These are phyloP conservation scores for Latrodectus hesperus DNA, from an alignment of 2,888 invertebrate genomes.

Conservation along the genomic window DNA sequence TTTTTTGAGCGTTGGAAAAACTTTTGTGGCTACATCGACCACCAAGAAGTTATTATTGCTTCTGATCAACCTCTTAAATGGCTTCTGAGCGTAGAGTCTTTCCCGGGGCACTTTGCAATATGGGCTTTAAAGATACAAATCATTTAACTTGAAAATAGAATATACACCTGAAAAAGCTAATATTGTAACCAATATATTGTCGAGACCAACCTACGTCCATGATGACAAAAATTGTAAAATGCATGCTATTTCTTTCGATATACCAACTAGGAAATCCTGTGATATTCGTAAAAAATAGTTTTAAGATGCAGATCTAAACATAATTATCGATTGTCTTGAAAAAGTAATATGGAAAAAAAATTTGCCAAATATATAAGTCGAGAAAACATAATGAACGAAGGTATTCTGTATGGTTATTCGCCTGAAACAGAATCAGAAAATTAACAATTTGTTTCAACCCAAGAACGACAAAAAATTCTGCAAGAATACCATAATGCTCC, in stretches of 20 bases:
- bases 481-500: neutral
- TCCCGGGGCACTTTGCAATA: neutral
- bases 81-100: neutral
- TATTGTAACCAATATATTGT: neutral
- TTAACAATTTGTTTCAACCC: neutral
- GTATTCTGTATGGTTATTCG: neutral
- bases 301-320: neutral
- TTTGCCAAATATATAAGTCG: neutral
- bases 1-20: neutral
- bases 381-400: neutral
- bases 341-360: neutral
- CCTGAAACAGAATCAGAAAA: neutral
- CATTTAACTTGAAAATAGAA: neutral
- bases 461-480: neutral
- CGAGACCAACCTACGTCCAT: neutral
- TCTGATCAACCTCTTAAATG: conserved; percentile 9
- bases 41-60: neutral
- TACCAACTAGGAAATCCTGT: neutral
- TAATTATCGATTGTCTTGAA: neutral
- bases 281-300: neutral
- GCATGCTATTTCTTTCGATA: neutral
- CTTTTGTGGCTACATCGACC: neutral
- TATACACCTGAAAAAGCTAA: conserved; percentile 17
- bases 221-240: neutral
- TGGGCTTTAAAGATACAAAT: conserved; percentile 7